These are phyloP conservation scores for Phallusia fumigata DNA, from an alignment of 23 tunicate genomes.

Conservation along the genomic window DNA sequence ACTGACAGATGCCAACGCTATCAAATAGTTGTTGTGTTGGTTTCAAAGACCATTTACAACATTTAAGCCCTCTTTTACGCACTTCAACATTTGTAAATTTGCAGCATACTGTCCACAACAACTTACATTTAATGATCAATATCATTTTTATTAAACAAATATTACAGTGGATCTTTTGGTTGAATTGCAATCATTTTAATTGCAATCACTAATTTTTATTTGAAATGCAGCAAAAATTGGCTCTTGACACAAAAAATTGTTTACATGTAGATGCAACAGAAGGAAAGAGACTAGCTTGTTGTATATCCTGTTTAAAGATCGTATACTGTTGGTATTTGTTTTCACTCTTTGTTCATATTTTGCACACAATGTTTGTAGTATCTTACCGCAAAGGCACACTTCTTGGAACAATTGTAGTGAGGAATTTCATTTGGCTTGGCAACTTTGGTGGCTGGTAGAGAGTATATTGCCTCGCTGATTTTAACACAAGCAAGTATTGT, in stretches of 20 bases:
- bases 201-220: too few relatives aligned
- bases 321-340: not conserved
- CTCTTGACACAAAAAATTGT: too few relatives aligned
- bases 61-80: not conserved
- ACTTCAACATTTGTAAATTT: not conserved
- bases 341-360: not conserved
- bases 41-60: not conserved
- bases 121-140: too few relatives aligned
- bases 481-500: not conserved
- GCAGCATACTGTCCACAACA: not conserved
- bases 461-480: not conserved
- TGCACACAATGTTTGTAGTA: not conserved
- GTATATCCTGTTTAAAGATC: not conserved
- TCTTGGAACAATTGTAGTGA: not conserved
- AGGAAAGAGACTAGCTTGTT: too few relatives aligned
- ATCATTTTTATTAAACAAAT: too few relatives aligned
- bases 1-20: too few relatives aligned
- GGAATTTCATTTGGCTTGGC: not conserved
- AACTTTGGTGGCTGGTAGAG: not conserved
- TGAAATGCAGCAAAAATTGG: too few relatives aligned
- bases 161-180: too few relatives aligned
- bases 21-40: not conserved
- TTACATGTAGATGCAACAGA: too few relatives aligned
- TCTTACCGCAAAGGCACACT: not conserved
- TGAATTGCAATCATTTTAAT: too few relatives aligned